Base-by-base conservation (phyloP, 2,113 vertebrate genomes). In the Caretta caretta region DNA sequence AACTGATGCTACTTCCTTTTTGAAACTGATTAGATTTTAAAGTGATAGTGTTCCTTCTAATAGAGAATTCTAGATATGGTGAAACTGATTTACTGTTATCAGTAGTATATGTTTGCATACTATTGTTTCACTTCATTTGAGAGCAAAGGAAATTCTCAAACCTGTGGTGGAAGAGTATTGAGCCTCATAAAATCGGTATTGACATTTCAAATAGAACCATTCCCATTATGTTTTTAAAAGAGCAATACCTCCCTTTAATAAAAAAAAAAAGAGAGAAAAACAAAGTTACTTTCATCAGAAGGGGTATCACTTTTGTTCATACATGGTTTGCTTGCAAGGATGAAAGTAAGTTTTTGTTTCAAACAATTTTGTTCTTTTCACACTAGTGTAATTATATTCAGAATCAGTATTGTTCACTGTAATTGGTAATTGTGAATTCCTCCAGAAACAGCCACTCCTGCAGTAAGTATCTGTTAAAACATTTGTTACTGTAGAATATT, bases 21-120 rank as follows among this genome's bases (percentile, higher is more conserved):
- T 2, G 42, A 57, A 93, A 17, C 22, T 84, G 19, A 50, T 57
- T 80, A 20, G 10, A 13, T 4, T 10, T 59, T 3, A 1, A 0
- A 0, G 6, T 84, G 22, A 7, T 46, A 12, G 22, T 48, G 10
- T 83, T 22, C 17, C n/a, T 93, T 81, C 25, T 62, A 49, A 82
- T 86, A 3, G 35, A 11, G 6, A 35, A 35, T 75, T 46, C 1
- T 38, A 72, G 76, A 57, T n/a, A 4, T 78, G 1, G 1, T 50
- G 11, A 72, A 84, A 80, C 0, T 38, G 35, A 12, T 3, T 7
- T 83, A 38, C 13, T 16, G 16, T 51, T 56, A 0, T 53, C 83
- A 46, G 10, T 9, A 12, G 6, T 0, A 0, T 49, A 1, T 65
- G 1, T 2, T 31, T 85, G 0, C 24, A n/a, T 65, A 65, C 31